Base-by-base conservation (phyloP, 2,113 vertebrate genomes). In the Otolemur garnettii region DNA sequence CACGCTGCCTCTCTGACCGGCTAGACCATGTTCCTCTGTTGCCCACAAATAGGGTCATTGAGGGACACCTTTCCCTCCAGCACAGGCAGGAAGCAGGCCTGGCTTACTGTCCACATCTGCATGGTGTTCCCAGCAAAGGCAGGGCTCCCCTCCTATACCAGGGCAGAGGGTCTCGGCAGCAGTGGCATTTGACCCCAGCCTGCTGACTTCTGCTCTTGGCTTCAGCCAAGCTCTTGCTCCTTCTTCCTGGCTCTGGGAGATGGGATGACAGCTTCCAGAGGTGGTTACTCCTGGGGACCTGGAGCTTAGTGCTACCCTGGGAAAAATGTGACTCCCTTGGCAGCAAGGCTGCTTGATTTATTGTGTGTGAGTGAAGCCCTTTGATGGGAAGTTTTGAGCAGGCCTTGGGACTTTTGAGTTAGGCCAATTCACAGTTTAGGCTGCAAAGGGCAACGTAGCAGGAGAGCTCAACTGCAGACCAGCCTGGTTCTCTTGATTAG, bases 51-150 rank as follows among this genome's bases (percentile, higher is more conserved):
- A 18, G 5, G 1, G 17, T n/a, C 21, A 19, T 17, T 33, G 85
- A 24, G 10, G 19, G n/a, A 30, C 30, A 9, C 10, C 45, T 13
- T 7, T 35, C 28, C 17, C 59, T 22, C 60, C 5, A 4, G 35
- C 0, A 0, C 12, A 19, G 69, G 59, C 45, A 71, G 42, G 62
- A 24, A 42, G 26, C 22, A 7, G 71, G 14, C 9, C 26, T 26
- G 24, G 50, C 50, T 18, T 77, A 53, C 18, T 0, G 4, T 6
- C n/a, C 26, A 0, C 2, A 24, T 17, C 8, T 2, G 0, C 4
- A 10, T 1, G 2, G 0, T 21, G 42, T 50, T 9, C 50, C 30
- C 9, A 64, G 26, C 17, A 42, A 35, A 84, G 45, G 33, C 50
- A 75, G 45, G 33, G 15, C 1, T 30, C 78, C 50, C 1, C 22